Evolutionary conservation across 92 coral and sea anemone genomes (phyloP).

Genomic region (Hydrozoanthus gracilis): DNA sequence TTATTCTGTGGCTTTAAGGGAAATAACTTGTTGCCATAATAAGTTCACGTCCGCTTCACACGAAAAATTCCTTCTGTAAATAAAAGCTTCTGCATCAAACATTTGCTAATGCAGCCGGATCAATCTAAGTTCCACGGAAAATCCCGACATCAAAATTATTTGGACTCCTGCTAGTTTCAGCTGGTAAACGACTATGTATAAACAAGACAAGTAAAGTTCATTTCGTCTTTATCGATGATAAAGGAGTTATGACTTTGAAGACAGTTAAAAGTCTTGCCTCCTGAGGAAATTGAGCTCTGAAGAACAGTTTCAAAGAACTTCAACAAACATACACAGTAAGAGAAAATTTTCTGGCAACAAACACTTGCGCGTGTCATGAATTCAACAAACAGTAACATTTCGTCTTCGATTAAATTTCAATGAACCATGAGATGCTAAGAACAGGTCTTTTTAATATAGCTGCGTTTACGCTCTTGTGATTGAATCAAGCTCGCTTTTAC

Average conservation of each 20-base stretch:
- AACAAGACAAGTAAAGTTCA: background rate
- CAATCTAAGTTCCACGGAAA: background rate
- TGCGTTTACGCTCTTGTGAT: background rate
- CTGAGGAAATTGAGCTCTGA: background rate
- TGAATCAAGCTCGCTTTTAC: background rate
- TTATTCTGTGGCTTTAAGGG: no score
- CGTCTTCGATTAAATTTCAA: conserved; percentile 15
- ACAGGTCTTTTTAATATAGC: background rate
- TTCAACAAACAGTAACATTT: background rate
- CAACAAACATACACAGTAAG: background rate
- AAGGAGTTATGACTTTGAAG: background rate
- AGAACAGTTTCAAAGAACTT: background rate
- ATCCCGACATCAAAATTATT: background rate
- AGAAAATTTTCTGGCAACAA: background rate
- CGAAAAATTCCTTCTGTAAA: no score
- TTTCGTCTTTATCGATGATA: background rate
- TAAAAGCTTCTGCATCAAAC: background rate
- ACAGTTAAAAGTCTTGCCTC: background rate
- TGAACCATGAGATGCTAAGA: background rate
- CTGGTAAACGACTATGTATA: background rate
- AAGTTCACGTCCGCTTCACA: no score
- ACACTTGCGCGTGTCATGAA: background rate
- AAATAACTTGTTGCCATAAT: no score
- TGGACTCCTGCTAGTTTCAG: background rate
- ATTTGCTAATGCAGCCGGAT: background rate